phyloP scores from a whole-genome alignment of 2,797 vertebrate species.

The Sebastes reedi region DNA sequence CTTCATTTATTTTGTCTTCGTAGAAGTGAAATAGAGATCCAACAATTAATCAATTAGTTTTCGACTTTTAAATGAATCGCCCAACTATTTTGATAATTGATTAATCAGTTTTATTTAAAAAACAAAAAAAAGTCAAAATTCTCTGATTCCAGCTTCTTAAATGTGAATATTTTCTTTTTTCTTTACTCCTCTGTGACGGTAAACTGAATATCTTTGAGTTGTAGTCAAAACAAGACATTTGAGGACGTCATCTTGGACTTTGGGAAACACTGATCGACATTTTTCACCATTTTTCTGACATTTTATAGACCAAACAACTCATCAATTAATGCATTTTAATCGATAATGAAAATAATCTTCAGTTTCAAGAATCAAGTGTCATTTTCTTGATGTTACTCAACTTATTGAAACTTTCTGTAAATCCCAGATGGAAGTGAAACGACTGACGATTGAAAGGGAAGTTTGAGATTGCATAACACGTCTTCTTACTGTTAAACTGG shows the following conservation, averaged over 20 bases:
- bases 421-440: conserved; percentile 18
- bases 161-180: no score
- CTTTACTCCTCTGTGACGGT: no score
- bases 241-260: background rate
- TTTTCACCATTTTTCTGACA: no score
- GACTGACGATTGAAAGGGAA: background rate
- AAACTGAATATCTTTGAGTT: no score
- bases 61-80: no score
- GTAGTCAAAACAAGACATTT: background rate
- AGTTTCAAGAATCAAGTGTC: background rate
- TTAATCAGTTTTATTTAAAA: no score
- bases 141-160: no score
- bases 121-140: no score
- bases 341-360: background rate
- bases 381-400: background rate
- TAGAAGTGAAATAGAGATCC: background rate
- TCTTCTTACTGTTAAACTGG: background rate
- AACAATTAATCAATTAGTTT: no score
- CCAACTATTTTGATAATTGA: no score
- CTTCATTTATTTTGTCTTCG: background rate
- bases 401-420: background rate
- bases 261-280: background rate
- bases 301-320: no score
- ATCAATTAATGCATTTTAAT: background rate
- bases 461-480: conserved; percentile 4